A percentile compares a stretch with the other conserved stretches of the same genome.
Evolutionary conservation across 2,888 invertebrate species (phyloP).

Genomic region (Calameuta filiformis): DNA sequence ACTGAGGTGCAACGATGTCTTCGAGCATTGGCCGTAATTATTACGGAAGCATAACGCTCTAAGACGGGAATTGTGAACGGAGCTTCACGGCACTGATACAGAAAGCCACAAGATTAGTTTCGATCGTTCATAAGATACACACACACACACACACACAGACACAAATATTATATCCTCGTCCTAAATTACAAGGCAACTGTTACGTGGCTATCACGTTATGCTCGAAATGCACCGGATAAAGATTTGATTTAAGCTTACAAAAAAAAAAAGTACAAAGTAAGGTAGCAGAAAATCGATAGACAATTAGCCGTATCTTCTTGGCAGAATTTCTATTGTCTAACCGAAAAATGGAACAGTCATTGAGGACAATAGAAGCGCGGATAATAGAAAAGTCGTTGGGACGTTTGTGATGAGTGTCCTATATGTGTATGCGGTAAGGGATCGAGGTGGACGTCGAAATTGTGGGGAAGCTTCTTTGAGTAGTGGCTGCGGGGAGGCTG

Average conservation of each 20-base stretch:
- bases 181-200: not conserved
- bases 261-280: not conserved
- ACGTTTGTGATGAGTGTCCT: not conserved
- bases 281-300: constrained; percentile 26
- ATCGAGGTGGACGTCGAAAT: not conserved
- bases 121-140: not conserved
- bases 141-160: not conserved
- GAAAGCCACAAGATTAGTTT: not conserved
- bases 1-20: not conserved
- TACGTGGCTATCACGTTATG: not conserved
- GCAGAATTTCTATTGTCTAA: not conserved
- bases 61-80: not conserved
- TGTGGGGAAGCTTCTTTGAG: constrained; percentile 20
- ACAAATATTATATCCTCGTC: not conserved
- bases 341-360: not conserved
- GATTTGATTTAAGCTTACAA: not conserved
- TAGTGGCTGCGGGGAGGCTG: not conserved
- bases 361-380: not conserved
- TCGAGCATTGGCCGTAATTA: not conserved
- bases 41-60: not conserved
- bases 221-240: not conserved
- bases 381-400: not conserved
- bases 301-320: constrained; percentile 18
- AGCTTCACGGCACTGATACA: not conserved
- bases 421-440: too few species aligned